These are phyloP conservation scores for Engystomops pustulosus DNA, from an alignment of 2,113 vertebrate species.

Conservation along the genomic window DNA sequence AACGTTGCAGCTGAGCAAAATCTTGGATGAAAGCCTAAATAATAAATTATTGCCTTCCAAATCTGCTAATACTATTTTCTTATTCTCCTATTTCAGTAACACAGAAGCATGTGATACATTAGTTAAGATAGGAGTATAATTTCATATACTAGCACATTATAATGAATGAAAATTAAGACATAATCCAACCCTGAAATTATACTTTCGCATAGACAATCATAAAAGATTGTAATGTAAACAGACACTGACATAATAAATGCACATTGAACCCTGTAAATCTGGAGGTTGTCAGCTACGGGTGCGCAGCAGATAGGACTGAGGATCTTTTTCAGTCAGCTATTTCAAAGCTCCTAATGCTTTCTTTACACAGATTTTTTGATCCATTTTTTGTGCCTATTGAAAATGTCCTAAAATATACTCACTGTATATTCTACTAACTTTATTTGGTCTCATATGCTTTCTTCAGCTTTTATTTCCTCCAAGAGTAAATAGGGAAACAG, in stretches of 20 bases:
- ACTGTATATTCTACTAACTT: no score
- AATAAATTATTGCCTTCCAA: neutral
- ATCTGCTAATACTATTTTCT: neutral
- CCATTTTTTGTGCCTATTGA: no score
- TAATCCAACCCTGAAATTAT: slow-evolving; percentile 9
- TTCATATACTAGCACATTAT: neutral
- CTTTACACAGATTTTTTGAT: no score
- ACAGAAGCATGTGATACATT: neutral
- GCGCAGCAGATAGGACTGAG: neutral
- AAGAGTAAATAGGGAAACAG: no score
- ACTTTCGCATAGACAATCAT: neutral
- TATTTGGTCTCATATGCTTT: no score
- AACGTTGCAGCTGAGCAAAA: neutral
- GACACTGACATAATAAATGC: slow-evolving; percentile 19
- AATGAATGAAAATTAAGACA: neutral
- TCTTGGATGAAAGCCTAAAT: slow-evolving; percentile 1
- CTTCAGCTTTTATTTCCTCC: no score
- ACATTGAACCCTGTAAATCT: neutral
- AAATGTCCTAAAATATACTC: no score
- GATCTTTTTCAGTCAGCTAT: no score
- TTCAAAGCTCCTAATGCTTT: no score
- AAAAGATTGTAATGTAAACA: slow-evolving; percentile 5
- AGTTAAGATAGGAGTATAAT: neutral
- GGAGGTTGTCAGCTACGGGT: neutral
- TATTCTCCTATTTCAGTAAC: neutral